phyloP scores from a whole-genome alignment of 1,140 invertebrate genomes.

The Lucilia cuprina region DNA sequence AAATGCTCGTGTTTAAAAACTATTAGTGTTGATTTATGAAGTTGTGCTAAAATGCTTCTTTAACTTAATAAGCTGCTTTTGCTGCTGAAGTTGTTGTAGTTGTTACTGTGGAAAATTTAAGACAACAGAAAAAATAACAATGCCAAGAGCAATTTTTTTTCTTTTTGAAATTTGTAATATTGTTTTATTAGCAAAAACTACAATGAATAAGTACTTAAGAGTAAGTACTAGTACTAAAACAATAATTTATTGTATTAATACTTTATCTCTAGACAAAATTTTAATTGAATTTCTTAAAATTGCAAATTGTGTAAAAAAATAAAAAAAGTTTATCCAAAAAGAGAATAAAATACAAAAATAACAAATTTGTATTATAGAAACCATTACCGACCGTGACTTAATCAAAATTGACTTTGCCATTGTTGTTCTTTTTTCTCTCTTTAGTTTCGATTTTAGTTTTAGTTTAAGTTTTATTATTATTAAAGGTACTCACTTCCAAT shows the following conservation, averaged over 20 bases:
- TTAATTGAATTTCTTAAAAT: slow-evolving; percentile 24
- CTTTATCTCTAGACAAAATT: slow-evolving; percentile 21
- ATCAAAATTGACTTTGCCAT: slow-evolving; percentile 28
- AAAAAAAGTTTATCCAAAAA: slow-evolving; percentile 10
- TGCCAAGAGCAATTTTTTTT: not conserved
- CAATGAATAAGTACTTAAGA: not conserved
- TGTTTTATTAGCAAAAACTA: not conserved
- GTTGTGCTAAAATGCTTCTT: slow-evolving; percentile 16
- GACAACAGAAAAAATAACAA: not conserved
- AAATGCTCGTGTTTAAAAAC: slow-evolving; percentile 30
- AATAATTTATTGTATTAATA: slow-evolving; percentile 19
- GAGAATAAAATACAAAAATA: not conserved
- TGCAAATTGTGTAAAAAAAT: slow-evolving; percentile 11
- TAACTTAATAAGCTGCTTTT: not conserved
- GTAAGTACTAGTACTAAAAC: not conserved
- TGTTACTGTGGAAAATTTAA: not conserved
- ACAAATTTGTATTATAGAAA: slow-evolving; percentile 4
- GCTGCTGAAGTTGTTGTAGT: not conserved
- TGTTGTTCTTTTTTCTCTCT: slow-evolving; percentile 12
- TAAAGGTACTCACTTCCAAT: not conserved
- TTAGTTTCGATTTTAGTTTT: not conserved
- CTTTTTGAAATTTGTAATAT: not conserved
- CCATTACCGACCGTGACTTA: slow-evolving; percentile 30
- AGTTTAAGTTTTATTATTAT: not conserved
- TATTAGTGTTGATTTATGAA: slow-evolving; percentile 33